Percentiles rank a stretch among this genome's conserved stretches.
Evolutionary conservation across 2,888 invertebrate genomes (phyloP).

Genomic region (Drosophila neoperkinsi): DNA sequence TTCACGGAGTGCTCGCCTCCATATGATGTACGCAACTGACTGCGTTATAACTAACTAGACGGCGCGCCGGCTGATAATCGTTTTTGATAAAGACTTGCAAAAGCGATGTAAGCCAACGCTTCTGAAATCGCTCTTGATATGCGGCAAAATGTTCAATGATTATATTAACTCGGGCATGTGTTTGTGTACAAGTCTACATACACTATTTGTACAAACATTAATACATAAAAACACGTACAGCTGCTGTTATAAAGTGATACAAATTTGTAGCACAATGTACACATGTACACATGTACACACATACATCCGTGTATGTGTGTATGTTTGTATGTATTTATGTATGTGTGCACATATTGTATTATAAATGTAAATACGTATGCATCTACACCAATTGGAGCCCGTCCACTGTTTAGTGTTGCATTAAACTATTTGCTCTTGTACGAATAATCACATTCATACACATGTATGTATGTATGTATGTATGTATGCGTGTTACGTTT

Average conservation of each 20-base stretch:
- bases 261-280: neutral
- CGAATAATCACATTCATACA: neutral
- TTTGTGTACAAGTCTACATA: neutral
- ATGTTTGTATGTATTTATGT: neutral
- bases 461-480: neutral
- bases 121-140: slow-evolving; percentile 4
- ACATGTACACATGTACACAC: neutral
- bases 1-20: neutral
- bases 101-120: neutral
- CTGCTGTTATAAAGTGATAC: neutral
- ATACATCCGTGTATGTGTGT: neutral
- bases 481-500: neutral
- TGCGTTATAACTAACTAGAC: neutral
- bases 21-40: neutral
- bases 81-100: slow-evolving; percentile 14
- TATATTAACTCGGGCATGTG: slow-evolving; percentile 10
- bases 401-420: neutral
- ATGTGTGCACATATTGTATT: neutral
- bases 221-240: neutral
- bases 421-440: neutral
- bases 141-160: neutral
- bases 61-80: slow-evolving; percentile 7
- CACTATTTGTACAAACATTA: neutral
- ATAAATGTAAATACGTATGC: neutral
- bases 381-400: slow-evolving; percentile 1